These are phyloP conservation scores for Drosophila paulistorum DNA, from an alignment of 1,140 invertebrate genomes.

Conservation along the genomic window DNA sequence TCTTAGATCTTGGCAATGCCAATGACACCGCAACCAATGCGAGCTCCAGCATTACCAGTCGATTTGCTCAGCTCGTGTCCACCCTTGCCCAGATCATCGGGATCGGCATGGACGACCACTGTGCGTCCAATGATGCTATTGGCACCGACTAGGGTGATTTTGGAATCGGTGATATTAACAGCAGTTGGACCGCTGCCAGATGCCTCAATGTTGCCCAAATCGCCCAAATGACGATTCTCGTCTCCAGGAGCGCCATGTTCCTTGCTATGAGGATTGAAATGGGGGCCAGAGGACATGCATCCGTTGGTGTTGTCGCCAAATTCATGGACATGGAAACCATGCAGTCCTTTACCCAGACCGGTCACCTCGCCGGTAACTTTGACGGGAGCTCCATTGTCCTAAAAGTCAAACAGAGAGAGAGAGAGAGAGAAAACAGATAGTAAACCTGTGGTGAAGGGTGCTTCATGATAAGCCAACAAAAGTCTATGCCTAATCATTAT, in stretches of 20 bases:
- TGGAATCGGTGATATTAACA: constrained; percentile 89
- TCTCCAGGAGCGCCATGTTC: constrained; percentile 93
- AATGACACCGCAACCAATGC: constrained; percentile 98
- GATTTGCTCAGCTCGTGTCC: constrained; percentile 96
- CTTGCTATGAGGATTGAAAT: constrained; percentile 95
- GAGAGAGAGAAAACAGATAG: constrained; percentile 8
- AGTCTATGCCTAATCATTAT: constrained; percentile 19
- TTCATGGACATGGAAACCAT: constrained; percentile 98
- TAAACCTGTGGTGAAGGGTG: not conserved
- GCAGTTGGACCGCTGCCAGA: constrained; percentile 87
- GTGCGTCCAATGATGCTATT: constrained; percentile 94
- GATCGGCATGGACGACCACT: constrained; percentile 95
- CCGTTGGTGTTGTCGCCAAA: constrained; percentile 98
- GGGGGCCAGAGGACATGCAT: constrained; percentile 96
- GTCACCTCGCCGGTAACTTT: constrained; percentile 88
- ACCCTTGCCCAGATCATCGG: constrained; percentile 97
- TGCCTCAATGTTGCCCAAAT: constrained; percentile 95
- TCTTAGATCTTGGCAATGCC: constrained; percentile 86
- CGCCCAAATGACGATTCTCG: constrained; percentile 92
- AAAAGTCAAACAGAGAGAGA: not conserved
- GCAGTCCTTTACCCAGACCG: constrained; percentile 88
- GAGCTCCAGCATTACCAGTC: constrained; percentile 98
- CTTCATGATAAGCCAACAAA: constrained; percentile 42
- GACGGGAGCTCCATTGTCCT: constrained; percentile 85
- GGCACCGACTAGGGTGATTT: constrained; percentile 89